Evolutionary conservation across 2,113 vertebrate species (phyloP), one percentile per base, ranked within the genome.

Genomic region (Nesogale talazaci): DNA sequence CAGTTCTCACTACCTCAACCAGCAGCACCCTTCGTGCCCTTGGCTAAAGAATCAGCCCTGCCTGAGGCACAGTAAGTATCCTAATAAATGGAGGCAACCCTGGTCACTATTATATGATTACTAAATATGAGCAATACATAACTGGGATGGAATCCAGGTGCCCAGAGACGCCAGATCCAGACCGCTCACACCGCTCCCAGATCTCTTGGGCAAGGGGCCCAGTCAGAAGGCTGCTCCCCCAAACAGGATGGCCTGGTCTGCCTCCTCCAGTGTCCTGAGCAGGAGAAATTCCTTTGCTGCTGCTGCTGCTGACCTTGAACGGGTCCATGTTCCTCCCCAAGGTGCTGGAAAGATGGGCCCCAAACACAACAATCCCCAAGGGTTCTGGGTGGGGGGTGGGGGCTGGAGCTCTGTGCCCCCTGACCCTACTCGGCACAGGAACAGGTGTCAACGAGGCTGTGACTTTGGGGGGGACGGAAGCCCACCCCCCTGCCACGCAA

Each of bases 361-460:
- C 16, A 36, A 91, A 59, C 0, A 4, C 87, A 46, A 77, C 2
- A 70, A 42, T 65, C 75, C 31, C 36, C 36, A 12, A 52, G 36
- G 79, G 83, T 59, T 46, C 20, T 75, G 42, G 42, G 42, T 52
- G 46, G 46, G 46, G 46, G 46, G 46, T 40, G 89, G 0, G 0
- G 89, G 42, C 19, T 4, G 14, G 57, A 52, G 31, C 10, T 2
- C 81, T 0, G 1, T 6, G 59, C 31, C 29, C 89, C 74, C 56
- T 59, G 67, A 52, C 17, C 31, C 78, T 89, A 65, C 78, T 23
- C 65, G 19, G 25, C 20, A 38, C 36, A 72, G 93, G 95, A 96
- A 96, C 92, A 97, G 97, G 97, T 97, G 95, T 94, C 89, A 96
- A 95, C 93, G 93, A 97, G 96, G 96, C 92, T 23, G 0, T 96